Percentiles rank a stretch among this genome's conserved stretches.
These are phyloP conservation scores for Machimus atricapillus DNA, from an alignment of 2,888 invertebrate species.

Conservation along the genomic window DNA sequence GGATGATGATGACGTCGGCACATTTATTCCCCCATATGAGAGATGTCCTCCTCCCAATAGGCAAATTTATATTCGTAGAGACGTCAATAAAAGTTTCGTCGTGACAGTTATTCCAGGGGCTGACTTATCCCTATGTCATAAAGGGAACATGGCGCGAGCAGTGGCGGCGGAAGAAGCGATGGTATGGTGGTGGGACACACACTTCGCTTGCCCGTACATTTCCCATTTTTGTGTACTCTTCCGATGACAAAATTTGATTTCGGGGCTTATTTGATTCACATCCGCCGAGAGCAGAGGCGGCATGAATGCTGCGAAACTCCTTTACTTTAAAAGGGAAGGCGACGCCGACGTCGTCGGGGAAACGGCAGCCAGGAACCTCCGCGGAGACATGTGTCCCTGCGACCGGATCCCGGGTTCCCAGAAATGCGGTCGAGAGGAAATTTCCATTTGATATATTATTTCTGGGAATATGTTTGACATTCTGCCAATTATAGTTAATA, in stretches of 20 bases:
- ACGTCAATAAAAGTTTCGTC: slow-evolving; percentile 11
- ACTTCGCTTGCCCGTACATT: neutral
- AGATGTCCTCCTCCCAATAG: neutral
- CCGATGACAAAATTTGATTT: slow-evolving; percentile 12
- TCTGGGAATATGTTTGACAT: slow-evolving; percentile 27
- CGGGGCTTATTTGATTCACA: slow-evolving; percentile 5
- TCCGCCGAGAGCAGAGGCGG: neutral
- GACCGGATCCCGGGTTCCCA: neutral
- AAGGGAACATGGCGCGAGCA: neutral
- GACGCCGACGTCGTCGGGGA: neutral
- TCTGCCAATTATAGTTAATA: slow-evolving; percentile 21
- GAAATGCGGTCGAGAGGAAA: slow-evolving; percentile 12
- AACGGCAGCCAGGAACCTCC: neutral
- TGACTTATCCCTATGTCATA: neutral
- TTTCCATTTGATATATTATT: slow-evolving; percentile 27
- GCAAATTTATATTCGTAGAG: slow-evolving; percentile 20
- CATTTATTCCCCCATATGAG: neutral
- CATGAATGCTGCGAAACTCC: neutral
- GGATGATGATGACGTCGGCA: neutral
- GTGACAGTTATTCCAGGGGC: neutral
- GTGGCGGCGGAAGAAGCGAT: neutral
- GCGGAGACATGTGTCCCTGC: neutral
- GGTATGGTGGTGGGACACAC: too few species aligned
- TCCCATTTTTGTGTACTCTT: slow-evolving; percentile 12
- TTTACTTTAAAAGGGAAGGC: neutral